Conservation (phyloP, 2,113 vertebrate genomes). For the Poeciliopsis prolifica region DNA sequence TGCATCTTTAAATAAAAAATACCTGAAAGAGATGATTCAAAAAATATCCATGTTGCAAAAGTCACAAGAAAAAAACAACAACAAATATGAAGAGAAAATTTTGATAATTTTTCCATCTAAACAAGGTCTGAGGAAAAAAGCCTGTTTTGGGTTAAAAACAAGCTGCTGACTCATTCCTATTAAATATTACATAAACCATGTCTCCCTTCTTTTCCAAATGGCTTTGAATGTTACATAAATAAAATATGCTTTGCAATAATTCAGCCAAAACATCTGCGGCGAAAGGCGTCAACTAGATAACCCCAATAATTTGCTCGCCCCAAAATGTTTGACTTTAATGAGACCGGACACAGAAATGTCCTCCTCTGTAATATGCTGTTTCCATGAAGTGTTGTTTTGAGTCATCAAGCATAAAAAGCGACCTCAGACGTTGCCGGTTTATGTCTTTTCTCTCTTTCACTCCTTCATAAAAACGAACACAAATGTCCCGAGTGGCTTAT, state of each 20-base stretch:
- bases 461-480: conserved; percentile 5
- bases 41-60: too few relatives aligned
- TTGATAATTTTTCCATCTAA: neutral
- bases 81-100: neutral
- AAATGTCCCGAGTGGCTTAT: conserved; percentile 5
- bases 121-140: neutral
- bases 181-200: neutral
- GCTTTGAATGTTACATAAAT: conserved; percentile 3
- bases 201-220: neutral
- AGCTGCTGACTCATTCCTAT: neutral
- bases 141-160: neutral
- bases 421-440: neutral
- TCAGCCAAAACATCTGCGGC: conserved; percentile 1
- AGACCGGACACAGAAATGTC: neutral
- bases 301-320: neutral
- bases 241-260: conserved; percentile 9
- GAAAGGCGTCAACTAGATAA: neutral
- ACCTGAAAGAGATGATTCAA: too few relatives aligned
- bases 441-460: conserved; percentile 1
- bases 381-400: conserved; percentile 45
- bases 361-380: conserved; percentile 13
- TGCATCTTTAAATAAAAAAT: too few relatives aligned
- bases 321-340: conserved; percentile 9
- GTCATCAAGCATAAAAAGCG: conserved; percentile 26
- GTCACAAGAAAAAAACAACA: neutral